phyloP scores from a whole-genome alignment of 2,797 vertebrate genomes.

The Alectoris magna region DNA sequence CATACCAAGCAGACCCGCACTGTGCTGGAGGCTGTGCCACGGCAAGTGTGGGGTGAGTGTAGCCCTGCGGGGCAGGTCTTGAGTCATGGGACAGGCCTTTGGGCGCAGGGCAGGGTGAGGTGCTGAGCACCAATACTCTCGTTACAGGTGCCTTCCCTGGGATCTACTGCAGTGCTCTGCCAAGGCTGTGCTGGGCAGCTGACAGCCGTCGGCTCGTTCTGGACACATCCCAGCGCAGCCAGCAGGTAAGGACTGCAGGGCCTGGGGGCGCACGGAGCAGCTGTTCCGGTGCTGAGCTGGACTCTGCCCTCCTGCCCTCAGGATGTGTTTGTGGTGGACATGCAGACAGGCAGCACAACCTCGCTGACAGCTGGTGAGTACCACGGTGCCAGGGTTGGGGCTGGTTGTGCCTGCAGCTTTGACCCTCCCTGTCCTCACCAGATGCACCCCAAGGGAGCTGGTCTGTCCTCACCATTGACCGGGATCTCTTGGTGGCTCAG shows the following conservation, averaged over 20 bases:
- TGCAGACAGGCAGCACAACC: conserved; percentile 71
- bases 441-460: conserved; percentile 84
- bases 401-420: not conserved
- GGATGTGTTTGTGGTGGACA: conserved; percentile 85
- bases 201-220: conserved; percentile 91
- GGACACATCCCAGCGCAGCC: conserved; percentile 88
- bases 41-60: conserved; percentile 84
- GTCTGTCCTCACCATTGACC: conserved; percentile 88
- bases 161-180: conserved; percentile 87
- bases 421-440: not conserved
- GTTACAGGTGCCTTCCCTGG: conserved; percentile 90
- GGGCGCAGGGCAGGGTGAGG: fast-evolving
- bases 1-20: conserved; percentile 91
- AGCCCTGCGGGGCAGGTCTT: not conserved
- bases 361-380: conserved; percentile 81
- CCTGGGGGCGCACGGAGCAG: fast-evolving
- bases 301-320: conserved; percentile 55
- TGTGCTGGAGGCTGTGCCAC: conserved; percentile 88
- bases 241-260: conserved; percentile 80
- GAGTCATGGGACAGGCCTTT: not conserved
- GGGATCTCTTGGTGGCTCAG: conserved; percentile 90
- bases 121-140: not conserved
- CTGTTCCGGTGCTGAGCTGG: not conserved
- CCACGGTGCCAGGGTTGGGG: not conserved
- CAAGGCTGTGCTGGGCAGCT: conserved; percentile 91